phyloP scores from a whole-genome alignment of 1,140 invertebrate species.

The Cydia pomonella region DNA sequence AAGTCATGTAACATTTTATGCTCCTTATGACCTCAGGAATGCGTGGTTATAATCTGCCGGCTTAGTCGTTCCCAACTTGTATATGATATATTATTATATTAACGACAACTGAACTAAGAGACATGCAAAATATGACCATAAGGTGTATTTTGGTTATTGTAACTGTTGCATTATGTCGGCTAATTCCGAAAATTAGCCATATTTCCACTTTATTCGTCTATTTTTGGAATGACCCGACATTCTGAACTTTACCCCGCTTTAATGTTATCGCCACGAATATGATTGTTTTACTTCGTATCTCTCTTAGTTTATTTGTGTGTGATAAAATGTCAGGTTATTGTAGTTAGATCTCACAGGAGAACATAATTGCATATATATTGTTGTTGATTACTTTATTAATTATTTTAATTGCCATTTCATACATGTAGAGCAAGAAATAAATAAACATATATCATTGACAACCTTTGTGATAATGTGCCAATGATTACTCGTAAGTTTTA shows the following conservation, averaged over 20 bases:
- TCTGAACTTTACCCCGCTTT: too few species aligned
- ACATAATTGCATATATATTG: conserved; percentile 9
- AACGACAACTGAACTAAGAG: background rate
- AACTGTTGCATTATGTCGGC: too few species aligned
- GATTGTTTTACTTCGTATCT: background rate
- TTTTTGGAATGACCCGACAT: too few species aligned
- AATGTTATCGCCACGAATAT: background rate
- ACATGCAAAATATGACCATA: background rate
- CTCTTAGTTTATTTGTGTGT: background rate
- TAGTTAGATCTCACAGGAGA: conserved; percentile 39
- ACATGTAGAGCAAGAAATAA: conserved; percentile 19
- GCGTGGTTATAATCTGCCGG: too few species aligned
- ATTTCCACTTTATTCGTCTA: too few species aligned
- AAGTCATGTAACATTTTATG: too few species aligned
- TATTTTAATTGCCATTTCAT: conserved; percentile 45
- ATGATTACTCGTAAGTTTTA: conserved; percentile 67
- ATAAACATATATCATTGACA: conserved; percentile 68
- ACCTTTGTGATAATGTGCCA: conserved; percentile 78
- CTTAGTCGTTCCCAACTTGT: too few species aligned
- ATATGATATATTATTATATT: background rate
- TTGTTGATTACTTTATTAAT: conserved; percentile 25
- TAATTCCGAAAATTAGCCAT: too few species aligned
- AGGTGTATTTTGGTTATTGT: background rate
- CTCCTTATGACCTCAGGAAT: too few species aligned
- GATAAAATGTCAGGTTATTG: background rate